These are phyloP conservation scores for Torymus tubicola DNA, from an alignment of 2,888 invertebrate species.

Conservation along the genomic window DNA sequence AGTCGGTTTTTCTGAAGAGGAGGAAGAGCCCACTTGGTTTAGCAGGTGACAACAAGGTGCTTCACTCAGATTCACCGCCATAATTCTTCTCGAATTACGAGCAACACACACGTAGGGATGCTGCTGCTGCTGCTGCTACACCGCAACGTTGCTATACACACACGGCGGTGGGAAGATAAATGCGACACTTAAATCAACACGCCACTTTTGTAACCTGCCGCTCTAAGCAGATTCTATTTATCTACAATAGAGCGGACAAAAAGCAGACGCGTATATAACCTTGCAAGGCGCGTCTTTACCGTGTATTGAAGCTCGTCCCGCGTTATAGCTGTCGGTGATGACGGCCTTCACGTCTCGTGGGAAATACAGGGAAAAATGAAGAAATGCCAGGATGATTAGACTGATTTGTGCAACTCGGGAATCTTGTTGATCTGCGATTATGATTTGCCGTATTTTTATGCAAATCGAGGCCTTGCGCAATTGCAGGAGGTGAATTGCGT, in stretches of 20 bases:
- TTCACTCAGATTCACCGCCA: conserved; percentile 69
- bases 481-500: not conserved
- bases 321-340: not conserved
- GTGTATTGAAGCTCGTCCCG: too few species aligned
- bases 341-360: conserved; percentile 14
- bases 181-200: conserved; percentile 66
- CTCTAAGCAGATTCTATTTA: conserved; percentile 42
- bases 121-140: not conserved
- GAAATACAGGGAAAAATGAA: conserved; percentile 29
- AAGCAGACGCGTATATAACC: not conserved
- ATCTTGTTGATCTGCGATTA: conserved; percentile 22
- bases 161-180: conserved; percentile 60
- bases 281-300: not conserved
- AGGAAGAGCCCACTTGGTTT: conserved; percentile 60
- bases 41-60: conserved; percentile 72
- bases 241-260: not conserved
- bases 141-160: too few species aligned
- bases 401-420: not conserved
- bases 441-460: conserved; percentile 32
- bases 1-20: conserved; percentile 58
- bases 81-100: conserved; percentile 68
- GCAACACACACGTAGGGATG: not conserved
- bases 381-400: conserved; percentile 1
- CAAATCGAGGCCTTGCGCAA: conserved; percentile 42
- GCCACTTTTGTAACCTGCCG: conserved; percentile 64